These are phyloP conservation scores for Polyommatus icarus DNA, from an alignment of 2,888 invertebrate genomes.

Conservation along the genomic window DNA sequence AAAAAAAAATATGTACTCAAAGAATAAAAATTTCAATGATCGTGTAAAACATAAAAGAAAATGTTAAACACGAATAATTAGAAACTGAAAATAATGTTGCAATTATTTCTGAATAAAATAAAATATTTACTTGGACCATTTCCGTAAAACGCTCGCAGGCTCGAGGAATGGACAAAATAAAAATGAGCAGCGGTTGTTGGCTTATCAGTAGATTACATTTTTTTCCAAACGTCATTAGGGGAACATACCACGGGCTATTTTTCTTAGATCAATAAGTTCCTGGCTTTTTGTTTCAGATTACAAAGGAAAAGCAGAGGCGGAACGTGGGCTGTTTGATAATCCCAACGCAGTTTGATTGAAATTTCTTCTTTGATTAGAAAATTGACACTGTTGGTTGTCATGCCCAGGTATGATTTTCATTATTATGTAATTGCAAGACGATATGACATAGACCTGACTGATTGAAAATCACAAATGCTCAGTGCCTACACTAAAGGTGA, in stretches of 20 bases:
- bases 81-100: neutral
- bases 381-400: neutral
- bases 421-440: neutral
- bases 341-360: neutral
- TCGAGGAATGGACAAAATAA: conserved; percentile 76
- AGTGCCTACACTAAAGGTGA: too few relatives aligned
- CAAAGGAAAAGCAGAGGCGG: conserved; percentile 7
- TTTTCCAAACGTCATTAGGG: conserved; percentile 70
- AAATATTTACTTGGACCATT: conserved; percentile 44
- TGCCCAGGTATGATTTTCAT: neutral
- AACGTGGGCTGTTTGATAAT: neutral
- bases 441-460: too few relatives aligned
- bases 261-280: conserved; percentile 50
- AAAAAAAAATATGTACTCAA: too few relatives aligned
- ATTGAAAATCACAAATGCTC: too few relatives aligned
- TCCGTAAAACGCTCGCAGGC: conserved; percentile 66
- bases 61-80: neutral
- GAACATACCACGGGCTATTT: conserved; percentile 52
- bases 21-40: neutral
- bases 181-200: conserved; percentile 77
- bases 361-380: neutral
- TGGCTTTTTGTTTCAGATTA: conserved; percentile 24
- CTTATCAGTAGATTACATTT: conserved; percentile 77
- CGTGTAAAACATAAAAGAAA: neutral
- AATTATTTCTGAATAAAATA: neutral